These are phyloP conservation scores for Antigone vipio DNA, from an alignment of 2,113 vertebrate species.

Conservation along the genomic window DNA sequence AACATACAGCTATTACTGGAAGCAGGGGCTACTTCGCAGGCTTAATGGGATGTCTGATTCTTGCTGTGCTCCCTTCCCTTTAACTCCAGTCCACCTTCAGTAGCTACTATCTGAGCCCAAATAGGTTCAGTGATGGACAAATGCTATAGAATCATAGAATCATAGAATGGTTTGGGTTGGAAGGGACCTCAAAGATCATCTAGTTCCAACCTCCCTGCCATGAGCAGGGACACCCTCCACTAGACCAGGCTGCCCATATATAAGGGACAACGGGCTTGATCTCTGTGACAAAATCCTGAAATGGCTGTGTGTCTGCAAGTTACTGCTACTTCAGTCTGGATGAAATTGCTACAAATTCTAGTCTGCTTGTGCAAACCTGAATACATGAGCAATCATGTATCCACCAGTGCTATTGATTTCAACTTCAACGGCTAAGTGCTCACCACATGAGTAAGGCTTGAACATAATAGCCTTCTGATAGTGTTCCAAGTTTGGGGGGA, in stretches of 20 bases:
- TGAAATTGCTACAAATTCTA: neutral
- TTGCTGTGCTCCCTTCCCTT: neutral
- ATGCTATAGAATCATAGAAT: neutral
- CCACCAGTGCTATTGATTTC: constrained; percentile 29
- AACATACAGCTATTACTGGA: neutral
- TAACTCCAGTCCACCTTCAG: neutral
- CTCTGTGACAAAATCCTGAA: neutral
- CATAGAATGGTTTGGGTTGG: too few relatives aligned
- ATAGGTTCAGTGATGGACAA: neutral
- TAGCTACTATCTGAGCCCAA: neutral
- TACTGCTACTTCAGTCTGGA: neutral
- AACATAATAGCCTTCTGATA: constrained; percentile 65
- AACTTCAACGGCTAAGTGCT: constrained; percentile 47
- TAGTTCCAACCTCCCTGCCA: too few relatives aligned
- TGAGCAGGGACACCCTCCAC: too few relatives aligned
- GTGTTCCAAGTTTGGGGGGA: constrained; percentile 62
- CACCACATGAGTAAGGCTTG: constrained; percentile 53
- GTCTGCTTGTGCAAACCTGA: neutral
- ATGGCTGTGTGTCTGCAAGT: neutral
- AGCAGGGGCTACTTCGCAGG: neutral
- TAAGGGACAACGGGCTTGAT: neutral
- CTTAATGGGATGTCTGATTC: neutral
- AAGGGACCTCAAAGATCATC: too few relatives aligned
- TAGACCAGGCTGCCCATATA: too few relatives aligned
- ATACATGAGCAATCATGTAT: constrained; percentile 23